These are phyloP conservation scores for Drosophila lutescens DNA, from an alignment of 2,888 invertebrate species.

Conservation along the genomic window DNA sequence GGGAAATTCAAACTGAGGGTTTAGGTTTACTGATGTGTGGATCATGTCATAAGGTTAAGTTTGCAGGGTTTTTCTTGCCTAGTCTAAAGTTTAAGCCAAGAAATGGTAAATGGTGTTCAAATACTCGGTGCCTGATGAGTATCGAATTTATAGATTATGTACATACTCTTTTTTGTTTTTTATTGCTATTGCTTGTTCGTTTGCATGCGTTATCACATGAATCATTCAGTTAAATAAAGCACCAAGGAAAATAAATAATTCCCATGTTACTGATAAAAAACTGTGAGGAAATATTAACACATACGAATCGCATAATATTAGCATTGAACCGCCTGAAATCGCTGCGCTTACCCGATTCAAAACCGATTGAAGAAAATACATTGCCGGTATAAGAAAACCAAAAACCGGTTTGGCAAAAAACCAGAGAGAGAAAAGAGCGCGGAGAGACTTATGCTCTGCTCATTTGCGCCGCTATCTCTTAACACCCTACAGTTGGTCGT, in stretches of 20 bases:
- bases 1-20: constrained; percentile 15
- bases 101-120: constrained; percentile 12
- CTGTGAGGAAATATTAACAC: constrained; percentile 7
- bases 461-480: constrained; percentile 27
- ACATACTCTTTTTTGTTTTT: not conserved
- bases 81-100: constrained; percentile 23
- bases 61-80: constrained; percentile 26
- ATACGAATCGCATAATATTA: not conserved
- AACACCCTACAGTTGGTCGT: constrained; percentile 34
- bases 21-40: not conserved
- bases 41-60: constrained; percentile 22
- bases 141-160: not conserved
- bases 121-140: not conserved
- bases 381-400: too few species aligned
- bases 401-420: constrained; percentile 52
- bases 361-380: constrained; percentile 52
- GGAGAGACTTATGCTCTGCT: constrained; percentile 8
- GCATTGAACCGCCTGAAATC: constrained; percentile 3
- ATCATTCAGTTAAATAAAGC: constrained; percentile 6
- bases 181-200: not conserved
- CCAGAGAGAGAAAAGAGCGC: constrained; percentile 13
- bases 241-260: not conserved
- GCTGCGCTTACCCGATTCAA: constrained; percentile 18
- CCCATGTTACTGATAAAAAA: constrained; percentile 2
- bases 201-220: constrained; percentile 4